Percentiles rank a stretch among this genome's conserved stretches.
Evolutionary conservation across 1,140 invertebrate genomes (phyloP).

Genomic region (Plectrocnemia conspersa): DNA sequence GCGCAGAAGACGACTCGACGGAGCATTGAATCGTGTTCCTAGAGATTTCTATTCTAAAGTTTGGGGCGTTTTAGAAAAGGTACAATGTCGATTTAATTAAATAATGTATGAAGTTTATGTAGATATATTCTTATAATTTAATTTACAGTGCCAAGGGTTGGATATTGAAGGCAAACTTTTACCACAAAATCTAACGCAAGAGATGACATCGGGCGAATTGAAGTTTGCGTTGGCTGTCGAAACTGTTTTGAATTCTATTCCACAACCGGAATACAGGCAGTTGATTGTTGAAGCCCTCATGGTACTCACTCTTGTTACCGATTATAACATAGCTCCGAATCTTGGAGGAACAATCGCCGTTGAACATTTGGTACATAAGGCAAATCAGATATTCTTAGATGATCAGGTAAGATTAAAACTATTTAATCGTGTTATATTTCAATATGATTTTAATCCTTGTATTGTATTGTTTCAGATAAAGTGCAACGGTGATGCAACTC

Average conservation of each 20-base stretch:
- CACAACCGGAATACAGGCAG: constrained; percentile 97
- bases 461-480: constrained; percentile 59
- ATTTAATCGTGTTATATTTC: neutral
- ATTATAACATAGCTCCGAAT: constrained; percentile 74
- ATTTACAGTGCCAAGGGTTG: constrained; percentile 79
- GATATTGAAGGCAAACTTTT: constrained; percentile 86
- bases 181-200: constrained; percentile 85
- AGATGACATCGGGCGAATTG: constrained; percentile 97
- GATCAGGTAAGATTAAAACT: constrained; percentile 76
- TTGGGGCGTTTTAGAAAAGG: constrained; percentile 86
- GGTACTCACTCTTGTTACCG: constrained; percentile 87
- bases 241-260: constrained; percentile 94
- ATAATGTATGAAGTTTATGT: constrained; percentile 9
- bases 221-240: constrained; percentile 98
- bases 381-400: constrained; percentile 91
- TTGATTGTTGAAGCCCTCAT: constrained; percentile 95
- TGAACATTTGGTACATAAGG: constrained; percentile 88
- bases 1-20: constrained; percentile 86
- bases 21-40: constrained; percentile 94
- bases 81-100: constrained; percentile 38
- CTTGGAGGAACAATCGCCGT: constrained; percentile 84
- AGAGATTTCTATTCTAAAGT: constrained; percentile 93
- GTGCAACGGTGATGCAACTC: constrained; percentile 81
- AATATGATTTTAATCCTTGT: neutral
- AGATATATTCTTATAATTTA: constrained; percentile 9